Conservation (phyloP, 2,888 invertebrate genomes). For the Bedellia somnulentella region DNA sequence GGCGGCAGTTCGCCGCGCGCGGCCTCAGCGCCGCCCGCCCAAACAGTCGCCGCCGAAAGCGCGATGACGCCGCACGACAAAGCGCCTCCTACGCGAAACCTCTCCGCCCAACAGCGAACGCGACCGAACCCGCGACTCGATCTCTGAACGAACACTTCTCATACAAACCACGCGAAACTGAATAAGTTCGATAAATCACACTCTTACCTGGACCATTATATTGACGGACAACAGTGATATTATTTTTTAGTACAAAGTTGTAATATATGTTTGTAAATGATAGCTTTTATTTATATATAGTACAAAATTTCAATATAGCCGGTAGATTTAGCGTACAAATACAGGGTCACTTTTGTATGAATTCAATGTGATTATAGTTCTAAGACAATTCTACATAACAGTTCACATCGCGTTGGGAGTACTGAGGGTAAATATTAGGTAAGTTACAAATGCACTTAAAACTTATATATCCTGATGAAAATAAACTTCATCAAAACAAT, state of each 20-base stretch:
- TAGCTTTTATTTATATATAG: constrained; percentile 50
- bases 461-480: too few relatives aligned
- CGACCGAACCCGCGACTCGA: constrained; percentile 22
- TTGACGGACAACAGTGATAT: constrained; percentile 26
- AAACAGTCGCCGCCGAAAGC: constrained; percentile 29
- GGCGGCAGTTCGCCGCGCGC: constrained; percentile 61
- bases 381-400: constrained; percentile 47
- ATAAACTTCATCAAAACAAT: too few relatives aligned
- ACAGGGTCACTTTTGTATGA: constrained; percentile 62
- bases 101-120: constrained; percentile 18
- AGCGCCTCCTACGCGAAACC: constrained; percentile 15
- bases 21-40: constrained; percentile 54
- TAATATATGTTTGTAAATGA: constrained; percentile 37
- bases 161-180: constrained; percentile 38
- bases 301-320: constrained; percentile 49
- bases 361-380: constrained; percentile 61
- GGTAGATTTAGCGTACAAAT: constrained; percentile 28
- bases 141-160: constrained; percentile 29
- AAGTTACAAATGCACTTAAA: too few relatives aligned
- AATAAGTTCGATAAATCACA: constrained; percentile 60
- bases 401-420: constrained; percentile 46
- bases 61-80: constrained; percentile 19
- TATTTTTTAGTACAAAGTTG: constrained; percentile 44
- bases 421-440: constrained; percentile 25
- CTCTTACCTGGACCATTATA: constrained; percentile 60